These are phyloP conservation scores for Drosophila auraria DNA, from an alignment of 1,140 invertebrate genomes.

Conservation along the genomic window DNA sequence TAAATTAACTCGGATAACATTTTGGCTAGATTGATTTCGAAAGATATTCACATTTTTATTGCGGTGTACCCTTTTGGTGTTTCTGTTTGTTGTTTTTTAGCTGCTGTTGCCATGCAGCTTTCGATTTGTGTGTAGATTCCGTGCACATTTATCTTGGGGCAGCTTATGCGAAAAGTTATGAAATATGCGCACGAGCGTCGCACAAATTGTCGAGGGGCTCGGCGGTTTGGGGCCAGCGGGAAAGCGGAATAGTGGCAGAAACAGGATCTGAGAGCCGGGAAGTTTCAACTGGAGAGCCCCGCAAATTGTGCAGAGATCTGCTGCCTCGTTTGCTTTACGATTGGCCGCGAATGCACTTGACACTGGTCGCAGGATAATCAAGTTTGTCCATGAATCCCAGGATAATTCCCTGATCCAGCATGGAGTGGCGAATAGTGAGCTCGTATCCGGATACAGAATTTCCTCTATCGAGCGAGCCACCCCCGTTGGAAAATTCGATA, in stretches of 20 bases:
- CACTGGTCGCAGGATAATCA: slow-evolving; percentile 40
- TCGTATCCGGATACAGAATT: slow-evolving; percentile 4
- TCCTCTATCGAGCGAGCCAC: neutral
- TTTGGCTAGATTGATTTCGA: neutral
- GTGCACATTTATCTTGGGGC: slow-evolving; percentile 82
- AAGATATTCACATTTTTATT: slow-evolving; percentile 18
- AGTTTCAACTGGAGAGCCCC: slow-evolving; percentile 9
- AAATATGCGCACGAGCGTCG: slow-evolving; percentile 78
- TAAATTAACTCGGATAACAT: neutral
- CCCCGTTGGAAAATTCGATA: slow-evolving; percentile 5
- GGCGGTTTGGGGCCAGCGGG: neutral
- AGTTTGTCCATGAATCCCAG: slow-evolving; percentile 9
- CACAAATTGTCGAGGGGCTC: slow-evolving; percentile 69
- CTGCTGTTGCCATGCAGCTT: slow-evolving; percentile 71
- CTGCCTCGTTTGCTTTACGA: slow-evolving; percentile 23
- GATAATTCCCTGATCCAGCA: slow-evolving; percentile 7
- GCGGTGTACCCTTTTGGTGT: slow-evolving; percentile 26
- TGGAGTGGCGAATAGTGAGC: slow-evolving; percentile 17
- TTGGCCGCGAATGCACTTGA: slow-evolving; percentile 47
- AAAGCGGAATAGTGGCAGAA: neutral
- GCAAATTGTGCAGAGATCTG: slow-evolving; percentile 25
- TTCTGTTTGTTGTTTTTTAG: slow-evolving; percentile 41
- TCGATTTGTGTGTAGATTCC: slow-evolving; percentile 80
- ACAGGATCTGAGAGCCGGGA: neutral
- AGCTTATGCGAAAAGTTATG: slow-evolving; percentile 84